Evolutionary conservation across 2,797 vertebrate genomes (phyloP).

Genomic region (Heteromormyrus szaboi): DNA sequence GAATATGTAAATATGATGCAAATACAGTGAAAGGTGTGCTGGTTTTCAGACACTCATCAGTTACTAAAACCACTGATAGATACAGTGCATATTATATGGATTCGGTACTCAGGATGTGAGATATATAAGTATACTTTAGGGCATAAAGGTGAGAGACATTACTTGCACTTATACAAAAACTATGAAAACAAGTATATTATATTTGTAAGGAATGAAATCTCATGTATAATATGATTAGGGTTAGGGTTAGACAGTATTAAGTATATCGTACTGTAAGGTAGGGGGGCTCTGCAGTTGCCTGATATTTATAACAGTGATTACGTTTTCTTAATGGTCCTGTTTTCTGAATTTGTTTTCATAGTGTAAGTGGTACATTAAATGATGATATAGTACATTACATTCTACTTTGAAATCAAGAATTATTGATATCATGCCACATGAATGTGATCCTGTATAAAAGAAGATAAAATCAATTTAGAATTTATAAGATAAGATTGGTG

Average conservation of each 20-base stretch:
- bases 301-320: neutral
- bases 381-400: neutral
- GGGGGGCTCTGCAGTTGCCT: neutral
- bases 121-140: neutral
- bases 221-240: neutral
- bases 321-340: neutral
- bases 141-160: neutral
- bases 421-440: neutral
- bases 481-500: neutral
- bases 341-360: neutral
- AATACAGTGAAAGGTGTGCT: neutral
- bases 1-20: neutral
- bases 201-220: neutral
- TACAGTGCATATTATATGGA: neutral
- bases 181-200: neutral
- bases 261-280: neutral
- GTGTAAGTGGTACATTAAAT: neutral
- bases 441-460: neutral
- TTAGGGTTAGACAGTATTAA: neutral
- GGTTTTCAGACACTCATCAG: neutral
- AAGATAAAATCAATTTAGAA: neutral
- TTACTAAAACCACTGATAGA: neutral
- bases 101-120: neutral
- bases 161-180: neutral
- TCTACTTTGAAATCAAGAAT: neutral